Conservation (phyloP, 2,797 vertebrate species). For the Furcifer pardalis region DNA sequence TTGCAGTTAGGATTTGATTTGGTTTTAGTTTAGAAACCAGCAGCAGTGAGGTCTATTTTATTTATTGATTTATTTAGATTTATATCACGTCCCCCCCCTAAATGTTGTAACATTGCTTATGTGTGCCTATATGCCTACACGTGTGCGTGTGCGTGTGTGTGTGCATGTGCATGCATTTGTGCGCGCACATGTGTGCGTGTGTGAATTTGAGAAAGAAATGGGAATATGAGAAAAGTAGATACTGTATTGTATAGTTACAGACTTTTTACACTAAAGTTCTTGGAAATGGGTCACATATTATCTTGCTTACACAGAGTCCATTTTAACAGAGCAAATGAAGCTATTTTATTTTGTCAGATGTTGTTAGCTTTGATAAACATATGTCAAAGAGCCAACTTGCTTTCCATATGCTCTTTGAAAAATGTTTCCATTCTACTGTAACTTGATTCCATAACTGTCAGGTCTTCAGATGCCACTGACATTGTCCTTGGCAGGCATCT, state of each 20-base stretch:
- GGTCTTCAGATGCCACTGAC: background rate
- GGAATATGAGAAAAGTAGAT: no score
- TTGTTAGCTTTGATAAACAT: background rate
- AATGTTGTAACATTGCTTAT: no score
- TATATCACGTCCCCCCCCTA: no score
- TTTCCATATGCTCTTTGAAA: background rate
- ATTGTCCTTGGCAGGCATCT: conserved; percentile 12
- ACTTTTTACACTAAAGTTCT: background rate
- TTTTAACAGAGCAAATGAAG: background rate
- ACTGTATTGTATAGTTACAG: no score
- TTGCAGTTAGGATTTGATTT: background rate
- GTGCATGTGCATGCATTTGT: no score
- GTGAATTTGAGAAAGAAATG: no score
- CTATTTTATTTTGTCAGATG: background rate
- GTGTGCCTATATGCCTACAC: no score
- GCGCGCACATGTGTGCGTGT: no score
- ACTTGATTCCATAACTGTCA: background rate
- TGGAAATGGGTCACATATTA: background rate
- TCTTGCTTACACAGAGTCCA: background rate
- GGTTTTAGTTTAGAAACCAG: background rate
- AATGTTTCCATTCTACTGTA: background rate
- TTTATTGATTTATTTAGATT: no score
- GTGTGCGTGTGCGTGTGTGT: no score
- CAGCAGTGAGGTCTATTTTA: background rate
- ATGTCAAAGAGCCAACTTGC: background rate